Percentiles rank a stretch among this genome's conserved stretches.
phyloP scores from a whole-genome alignment of 2,888 invertebrate genomes.

The Melanchra persicariae region DNA sequence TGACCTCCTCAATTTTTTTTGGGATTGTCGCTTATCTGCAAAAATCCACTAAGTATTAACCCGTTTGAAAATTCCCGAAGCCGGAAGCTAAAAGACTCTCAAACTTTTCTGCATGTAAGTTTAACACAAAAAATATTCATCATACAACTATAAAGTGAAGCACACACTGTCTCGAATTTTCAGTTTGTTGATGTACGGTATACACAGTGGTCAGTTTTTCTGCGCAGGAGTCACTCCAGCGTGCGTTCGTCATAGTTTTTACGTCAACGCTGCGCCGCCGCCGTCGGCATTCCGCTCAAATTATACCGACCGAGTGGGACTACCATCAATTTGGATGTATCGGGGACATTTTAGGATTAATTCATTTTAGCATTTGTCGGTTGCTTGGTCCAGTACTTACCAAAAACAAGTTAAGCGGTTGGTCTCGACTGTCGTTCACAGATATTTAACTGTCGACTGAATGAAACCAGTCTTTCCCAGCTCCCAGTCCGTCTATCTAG shows the following conservation, averaged over 20 bases:
- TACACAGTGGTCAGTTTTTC: constrained; percentile 64
- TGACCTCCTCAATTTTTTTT: too few species aligned
- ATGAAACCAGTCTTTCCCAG: too few species aligned
- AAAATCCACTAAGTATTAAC: too few species aligned
- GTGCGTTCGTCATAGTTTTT: constrained; percentile 85
- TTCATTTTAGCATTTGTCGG: neutral
- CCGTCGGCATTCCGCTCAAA: constrained; percentile 85
- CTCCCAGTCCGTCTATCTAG: too few species aligned
- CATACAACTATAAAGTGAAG: constrained; percentile 30
- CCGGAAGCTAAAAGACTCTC: too few species aligned
- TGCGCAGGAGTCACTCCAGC: constrained; percentile 44
- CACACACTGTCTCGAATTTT: constrained; percentile 51
- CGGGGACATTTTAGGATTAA: neutral
- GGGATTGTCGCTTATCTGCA: too few species aligned
- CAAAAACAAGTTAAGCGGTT: too few species aligned
- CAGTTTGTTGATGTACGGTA: constrained; percentile 47
- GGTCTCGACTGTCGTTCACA: too few species aligned
- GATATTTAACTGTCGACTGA: too few species aligned
- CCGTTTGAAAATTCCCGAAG: too few species aligned
- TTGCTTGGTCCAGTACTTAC: too few species aligned
- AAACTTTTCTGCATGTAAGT: too few species aligned
- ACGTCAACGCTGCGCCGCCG: constrained; percentile 71
- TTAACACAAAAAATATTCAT: constrained; percentile 5
- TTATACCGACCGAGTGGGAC: constrained; percentile 73
- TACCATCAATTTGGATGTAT: constrained; percentile 58